phyloP scores from a whole-genome alignment of 2,888 invertebrate genomes.

The Tipula unca region DNA sequence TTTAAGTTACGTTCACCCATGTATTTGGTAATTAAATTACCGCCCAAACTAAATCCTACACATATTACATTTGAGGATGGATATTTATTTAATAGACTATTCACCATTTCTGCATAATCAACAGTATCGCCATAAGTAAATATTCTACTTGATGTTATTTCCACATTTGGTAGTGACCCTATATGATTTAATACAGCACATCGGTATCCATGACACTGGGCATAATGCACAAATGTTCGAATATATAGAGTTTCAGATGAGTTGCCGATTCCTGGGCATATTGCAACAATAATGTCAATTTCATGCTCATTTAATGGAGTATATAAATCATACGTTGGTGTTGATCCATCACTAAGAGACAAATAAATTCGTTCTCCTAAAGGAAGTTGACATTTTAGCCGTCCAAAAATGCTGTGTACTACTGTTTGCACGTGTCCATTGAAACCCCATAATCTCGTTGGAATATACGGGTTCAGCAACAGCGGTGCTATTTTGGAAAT shows the following conservation, averaged over 20 bases:
- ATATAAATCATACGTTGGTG: slow-evolving; percentile 86
- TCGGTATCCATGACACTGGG: slow-evolving; percentile 83
- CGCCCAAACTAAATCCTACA: slow-evolving; percentile 90
- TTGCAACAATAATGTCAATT: slow-evolving; percentile 80
- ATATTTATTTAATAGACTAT: slow-evolving; percentile 61
- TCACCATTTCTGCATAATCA: slow-evolving; percentile 78
- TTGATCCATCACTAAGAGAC: slow-evolving; percentile 72
- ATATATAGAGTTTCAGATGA: slow-evolving; percentile 92
- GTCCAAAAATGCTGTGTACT: slow-evolving; percentile 77
- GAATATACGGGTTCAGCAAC: slow-evolving; percentile 73
- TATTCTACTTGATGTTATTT: slow-evolving; percentile 78
- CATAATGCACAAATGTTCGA: slow-evolving; percentile 85
- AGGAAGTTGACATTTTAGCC: slow-evolving; percentile 82
- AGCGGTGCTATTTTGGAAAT: slow-evolving; percentile 71
- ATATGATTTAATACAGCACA: slow-evolving; percentile 92
- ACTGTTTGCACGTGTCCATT: slow-evolving; percentile 93
- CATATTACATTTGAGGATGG: slow-evolving; percentile 69
- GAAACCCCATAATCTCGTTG: slow-evolving; percentile 88
- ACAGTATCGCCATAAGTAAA: slow-evolving; percentile 90
- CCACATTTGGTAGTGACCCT: slow-evolving; percentile 77
- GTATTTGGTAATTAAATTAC: slow-evolving; percentile 88
- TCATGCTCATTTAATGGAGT: slow-evolving; percentile 67
- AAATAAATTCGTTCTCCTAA: slow-evolving; percentile 74
- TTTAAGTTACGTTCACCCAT: slow-evolving; percentile 65
- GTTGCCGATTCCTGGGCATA: slow-evolving; percentile 90